These are phyloP conservation scores for Caerostris darwini DNA, from an alignment of 1,140 invertebrate species.

Conservation along the genomic window DNA sequence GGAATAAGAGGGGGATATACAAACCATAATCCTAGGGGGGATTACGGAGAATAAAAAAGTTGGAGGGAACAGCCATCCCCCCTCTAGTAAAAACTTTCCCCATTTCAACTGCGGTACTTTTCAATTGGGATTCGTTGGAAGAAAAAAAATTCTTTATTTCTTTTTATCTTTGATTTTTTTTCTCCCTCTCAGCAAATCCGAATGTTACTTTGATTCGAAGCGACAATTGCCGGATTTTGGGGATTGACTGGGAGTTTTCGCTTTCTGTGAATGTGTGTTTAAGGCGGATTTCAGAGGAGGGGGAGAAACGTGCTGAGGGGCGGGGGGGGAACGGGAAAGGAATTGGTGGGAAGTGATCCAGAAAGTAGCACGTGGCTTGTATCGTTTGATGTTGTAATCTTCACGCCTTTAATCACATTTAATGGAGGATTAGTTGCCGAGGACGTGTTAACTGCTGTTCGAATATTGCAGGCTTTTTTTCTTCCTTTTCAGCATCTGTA, in stretches of 20 bases:
- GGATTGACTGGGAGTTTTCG: background rate
- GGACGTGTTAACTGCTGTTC: conserved; percentile 2
- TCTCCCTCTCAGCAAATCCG: background rate
- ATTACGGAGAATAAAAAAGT: background rate
- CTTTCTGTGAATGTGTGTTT: conserved; percentile 23
- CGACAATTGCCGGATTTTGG: background rate
- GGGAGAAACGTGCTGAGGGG: background rate
- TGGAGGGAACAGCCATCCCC: background rate
- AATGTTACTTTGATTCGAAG: conserved; percentile 35
- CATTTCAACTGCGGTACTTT: conserved; percentile 20
- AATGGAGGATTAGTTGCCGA: background rate
- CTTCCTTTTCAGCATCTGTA: too few species aligned
- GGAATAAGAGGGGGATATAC: background rate
- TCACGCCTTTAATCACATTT: background rate
- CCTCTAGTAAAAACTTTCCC: background rate
- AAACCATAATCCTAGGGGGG: conserved; percentile 31
- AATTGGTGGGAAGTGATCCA: background rate
- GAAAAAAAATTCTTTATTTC: background rate
- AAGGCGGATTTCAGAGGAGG: background rate
- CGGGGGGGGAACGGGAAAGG: background rate
- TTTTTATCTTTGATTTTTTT: background rate
- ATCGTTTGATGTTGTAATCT: background rate
- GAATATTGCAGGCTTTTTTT: background rate
- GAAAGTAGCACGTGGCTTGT: background rate
- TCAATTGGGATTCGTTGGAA: background rate